These are phyloP conservation scores for Halesus radiatus DNA, from an alignment of 1,140 invertebrate species.

Conservation along the genomic window DNA sequence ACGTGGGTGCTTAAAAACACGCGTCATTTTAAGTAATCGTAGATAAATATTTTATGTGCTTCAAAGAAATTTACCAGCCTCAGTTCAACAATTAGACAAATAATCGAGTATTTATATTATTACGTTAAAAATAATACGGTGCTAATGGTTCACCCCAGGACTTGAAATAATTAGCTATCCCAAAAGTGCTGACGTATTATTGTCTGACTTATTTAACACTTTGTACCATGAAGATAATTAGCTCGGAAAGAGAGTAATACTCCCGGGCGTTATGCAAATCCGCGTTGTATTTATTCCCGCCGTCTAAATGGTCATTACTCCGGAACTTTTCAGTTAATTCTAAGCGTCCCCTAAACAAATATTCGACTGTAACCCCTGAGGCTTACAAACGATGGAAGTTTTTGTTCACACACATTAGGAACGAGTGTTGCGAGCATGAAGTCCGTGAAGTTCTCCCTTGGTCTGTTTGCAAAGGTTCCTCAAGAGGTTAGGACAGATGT, in stretches of 20 bases:
- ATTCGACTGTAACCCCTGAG: constrained; percentile 3
- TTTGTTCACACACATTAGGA: neutral
- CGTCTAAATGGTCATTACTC: constrained; percentile 27
- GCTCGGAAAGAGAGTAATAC: neutral
- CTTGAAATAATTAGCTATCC: constrained; percentile 32
- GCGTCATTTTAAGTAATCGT: too few species aligned
- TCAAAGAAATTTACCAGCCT: neutral
- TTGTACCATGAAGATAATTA: constrained; percentile 22
- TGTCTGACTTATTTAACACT: constrained; percentile 26
- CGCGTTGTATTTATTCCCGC: constrained; percentile 16
- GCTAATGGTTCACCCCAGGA: neutral
- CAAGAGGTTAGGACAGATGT: neutral
- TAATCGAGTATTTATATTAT: neutral
- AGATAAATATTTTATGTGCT: neutral
- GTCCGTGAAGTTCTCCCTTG: neutral
- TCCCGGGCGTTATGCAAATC: constrained; percentile 19
- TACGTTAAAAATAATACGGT: too few species aligned
- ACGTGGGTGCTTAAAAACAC: too few species aligned
- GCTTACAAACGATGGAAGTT: neutral
- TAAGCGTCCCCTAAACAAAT: constrained; percentile 30
- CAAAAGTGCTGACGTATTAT: constrained; percentile 30
- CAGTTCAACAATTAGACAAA: neutral
- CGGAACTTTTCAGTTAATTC: constrained; percentile 29
- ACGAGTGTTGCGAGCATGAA: neutral
- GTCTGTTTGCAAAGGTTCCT: neutral